Conservation (phyloP, 2,888 invertebrate genomes). For the Andrena bicolor region DNA sequence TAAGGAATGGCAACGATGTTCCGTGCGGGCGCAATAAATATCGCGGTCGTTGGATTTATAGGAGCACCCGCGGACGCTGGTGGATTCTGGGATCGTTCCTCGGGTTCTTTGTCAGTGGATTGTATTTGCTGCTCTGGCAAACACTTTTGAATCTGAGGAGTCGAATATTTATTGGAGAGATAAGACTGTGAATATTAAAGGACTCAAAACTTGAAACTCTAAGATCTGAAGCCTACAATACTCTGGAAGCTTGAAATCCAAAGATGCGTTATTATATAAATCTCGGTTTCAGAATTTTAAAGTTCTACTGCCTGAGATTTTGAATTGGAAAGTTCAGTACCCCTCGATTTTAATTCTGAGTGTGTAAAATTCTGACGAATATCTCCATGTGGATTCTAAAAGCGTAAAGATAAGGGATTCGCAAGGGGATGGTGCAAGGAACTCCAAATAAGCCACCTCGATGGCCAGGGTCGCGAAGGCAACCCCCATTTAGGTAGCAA, state of each 20-base stretch:
- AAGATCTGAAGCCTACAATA: no score
- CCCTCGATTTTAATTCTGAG: no score
- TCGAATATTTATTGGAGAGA: not conserved
- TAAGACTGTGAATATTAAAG: not conserved
- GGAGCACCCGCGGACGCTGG: no score
- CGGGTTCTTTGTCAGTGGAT: not conserved
- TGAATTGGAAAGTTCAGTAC: not conserved
- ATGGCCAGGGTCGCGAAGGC: not conserved
- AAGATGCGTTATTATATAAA: no score
- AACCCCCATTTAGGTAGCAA: not conserved
- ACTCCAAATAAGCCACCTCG: not conserved
- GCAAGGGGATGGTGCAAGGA: not conserved
- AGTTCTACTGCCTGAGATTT: no score
- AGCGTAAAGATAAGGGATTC: not conserved
- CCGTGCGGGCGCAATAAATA: constrained; percentile 12
- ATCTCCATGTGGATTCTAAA: not conserved
- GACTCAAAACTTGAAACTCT: no score
- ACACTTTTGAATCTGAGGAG: not conserved
- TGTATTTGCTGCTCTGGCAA: not conserved
- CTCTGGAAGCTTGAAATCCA: no score
- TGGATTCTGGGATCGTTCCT: not conserved
- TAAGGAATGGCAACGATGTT: constrained; percentile 7
- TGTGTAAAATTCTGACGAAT: no score
- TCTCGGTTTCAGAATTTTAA: no score
- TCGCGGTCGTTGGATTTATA: not conserved